These are phyloP conservation scores for Hormaphis cornu DNA, from an alignment of 1,140 invertebrate genomes.

Conservation along the genomic window DNA sequence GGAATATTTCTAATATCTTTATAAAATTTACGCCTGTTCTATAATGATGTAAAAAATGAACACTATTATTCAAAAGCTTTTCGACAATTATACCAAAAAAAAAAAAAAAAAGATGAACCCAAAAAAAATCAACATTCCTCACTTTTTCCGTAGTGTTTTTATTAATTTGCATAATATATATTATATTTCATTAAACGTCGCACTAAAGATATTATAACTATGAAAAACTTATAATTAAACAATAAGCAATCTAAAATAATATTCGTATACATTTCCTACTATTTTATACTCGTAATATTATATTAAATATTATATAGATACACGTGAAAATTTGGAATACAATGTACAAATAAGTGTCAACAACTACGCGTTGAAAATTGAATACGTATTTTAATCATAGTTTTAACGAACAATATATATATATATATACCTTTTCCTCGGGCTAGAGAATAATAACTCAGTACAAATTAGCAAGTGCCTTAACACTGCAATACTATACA, in stretches of 20 bases:
- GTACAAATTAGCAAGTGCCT: constrained; percentile 32
- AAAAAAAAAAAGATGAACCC: not conserved
- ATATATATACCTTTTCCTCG: not conserved
- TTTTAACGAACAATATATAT: constrained; percentile 11
- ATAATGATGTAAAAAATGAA: not conserved
- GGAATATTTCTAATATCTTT: not conserved
- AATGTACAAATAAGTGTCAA: constrained; percentile 12
- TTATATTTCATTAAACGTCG: not conserved
- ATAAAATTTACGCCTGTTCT: not conserved
- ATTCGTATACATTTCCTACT: constrained; percentile 9
- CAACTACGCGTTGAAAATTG: not conserved
- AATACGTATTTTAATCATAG: not conserved
- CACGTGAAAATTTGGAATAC: not conserved
- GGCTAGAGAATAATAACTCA: constrained; percentile 21
- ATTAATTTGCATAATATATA: not conserved
- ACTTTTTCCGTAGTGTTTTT: not conserved
- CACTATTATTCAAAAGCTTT: not conserved
- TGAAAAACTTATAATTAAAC: not conserved
- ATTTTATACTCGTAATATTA: too few species aligned
- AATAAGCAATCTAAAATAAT: constrained; percentile 4
- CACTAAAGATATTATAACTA: not conserved
- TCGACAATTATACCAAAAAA: not conserved
- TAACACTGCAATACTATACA: constrained; percentile 25
- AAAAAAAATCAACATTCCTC: not conserved
- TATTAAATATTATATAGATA: not conserved